Conservation (phyloP, 53 echinoderm and acorn worm genomes). For the Hippasteria phrygiana region DNA sequence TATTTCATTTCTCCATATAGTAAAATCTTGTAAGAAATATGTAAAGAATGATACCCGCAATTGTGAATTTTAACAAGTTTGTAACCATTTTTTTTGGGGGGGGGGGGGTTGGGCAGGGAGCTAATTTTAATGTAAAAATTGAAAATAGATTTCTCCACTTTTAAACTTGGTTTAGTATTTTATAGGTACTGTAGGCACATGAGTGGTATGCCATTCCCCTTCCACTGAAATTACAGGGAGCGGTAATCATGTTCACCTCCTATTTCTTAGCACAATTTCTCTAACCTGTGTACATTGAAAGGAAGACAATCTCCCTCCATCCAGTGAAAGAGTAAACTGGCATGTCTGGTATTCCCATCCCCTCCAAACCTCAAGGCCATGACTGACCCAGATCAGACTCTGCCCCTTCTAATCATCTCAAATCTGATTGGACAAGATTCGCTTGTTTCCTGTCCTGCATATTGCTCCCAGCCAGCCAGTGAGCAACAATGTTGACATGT, state of each 20-base stretch:
- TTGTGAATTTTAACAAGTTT: too few species aligned
- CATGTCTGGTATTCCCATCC: slow-evolving; percentile 42
- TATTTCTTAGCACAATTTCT: not conserved
- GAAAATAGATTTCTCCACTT: too few species aligned
- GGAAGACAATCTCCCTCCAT: not conserved
- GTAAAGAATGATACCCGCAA: too few species aligned
- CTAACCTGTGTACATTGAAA: not conserved
- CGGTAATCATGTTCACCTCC: not conserved
- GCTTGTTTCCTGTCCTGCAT: slow-evolving; percentile 38
- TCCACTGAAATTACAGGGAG: not conserved
- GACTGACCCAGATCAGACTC: slow-evolving; percentile 39
- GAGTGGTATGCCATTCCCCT: too few species aligned
- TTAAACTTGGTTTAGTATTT: too few species aligned
- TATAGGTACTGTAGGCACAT: too few species aligned
- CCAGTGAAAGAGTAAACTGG: not conserved
- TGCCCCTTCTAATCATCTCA: slow-evolving; percentile 8
- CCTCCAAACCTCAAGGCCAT: slow-evolving; percentile 11
- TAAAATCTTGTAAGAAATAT: too few species aligned
- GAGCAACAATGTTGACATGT: not conserved
- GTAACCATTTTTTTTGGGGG: too few species aligned
- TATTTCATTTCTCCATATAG: too few species aligned
- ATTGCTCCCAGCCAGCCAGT: not conserved
- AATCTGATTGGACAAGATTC: slow-evolving; percentile 55
- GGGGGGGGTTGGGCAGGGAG: too few species aligned
- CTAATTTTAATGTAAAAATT: too few species aligned